Conservation (phyloP, 2,888 invertebrate species). For the Ophion obscuratus region DNA sequence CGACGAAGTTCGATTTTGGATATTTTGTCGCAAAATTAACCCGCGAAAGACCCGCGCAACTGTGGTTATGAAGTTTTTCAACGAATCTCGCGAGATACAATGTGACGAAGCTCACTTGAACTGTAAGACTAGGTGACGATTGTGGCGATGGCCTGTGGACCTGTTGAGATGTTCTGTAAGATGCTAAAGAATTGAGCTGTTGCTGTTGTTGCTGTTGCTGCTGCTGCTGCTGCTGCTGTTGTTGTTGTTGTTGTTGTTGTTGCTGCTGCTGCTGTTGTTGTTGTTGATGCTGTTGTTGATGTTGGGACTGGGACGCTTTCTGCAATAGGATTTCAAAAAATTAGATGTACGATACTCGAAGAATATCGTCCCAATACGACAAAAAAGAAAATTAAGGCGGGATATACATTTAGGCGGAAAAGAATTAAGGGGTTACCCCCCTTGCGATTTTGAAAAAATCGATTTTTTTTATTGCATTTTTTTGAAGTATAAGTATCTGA, state of each 20-base stretch:
- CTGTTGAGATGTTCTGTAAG: constrained; percentile 84
- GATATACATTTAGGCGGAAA: too few relatives aligned
- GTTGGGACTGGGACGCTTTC: constrained; percentile 82
- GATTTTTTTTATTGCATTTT: too few relatives aligned
- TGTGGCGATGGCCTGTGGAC: constrained; percentile 85
- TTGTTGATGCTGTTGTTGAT: constrained; percentile 79
- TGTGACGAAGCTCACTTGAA: constrained; percentile 79
- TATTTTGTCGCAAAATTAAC: too few relatives aligned
- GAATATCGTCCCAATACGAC: too few relatives aligned
- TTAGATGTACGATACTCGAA: background rate
- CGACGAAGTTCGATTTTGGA: too few relatives aligned
- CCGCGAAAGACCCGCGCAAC: too few relatives aligned
- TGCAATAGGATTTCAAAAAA: constrained; percentile 71
- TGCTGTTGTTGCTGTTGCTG: constrained; percentile 84
- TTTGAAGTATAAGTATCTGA: too few relatives aligned
- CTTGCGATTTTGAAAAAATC: too few relatives aligned
- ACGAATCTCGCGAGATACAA: background rate
- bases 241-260: constrained; percentile 80
- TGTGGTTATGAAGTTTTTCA: background rate
- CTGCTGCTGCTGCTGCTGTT: constrained; percentile 76
- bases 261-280: constrained; percentile 80
- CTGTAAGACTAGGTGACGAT: constrained; percentile 85
- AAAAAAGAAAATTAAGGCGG: too few relatives aligned
- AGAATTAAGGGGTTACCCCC: too few relatives aligned
- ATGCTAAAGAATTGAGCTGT: constrained; percentile 81